phyloP scores from a whole-genome alignment of 2,888 invertebrate genomes.

The Trichogramma evanescens region DNA sequence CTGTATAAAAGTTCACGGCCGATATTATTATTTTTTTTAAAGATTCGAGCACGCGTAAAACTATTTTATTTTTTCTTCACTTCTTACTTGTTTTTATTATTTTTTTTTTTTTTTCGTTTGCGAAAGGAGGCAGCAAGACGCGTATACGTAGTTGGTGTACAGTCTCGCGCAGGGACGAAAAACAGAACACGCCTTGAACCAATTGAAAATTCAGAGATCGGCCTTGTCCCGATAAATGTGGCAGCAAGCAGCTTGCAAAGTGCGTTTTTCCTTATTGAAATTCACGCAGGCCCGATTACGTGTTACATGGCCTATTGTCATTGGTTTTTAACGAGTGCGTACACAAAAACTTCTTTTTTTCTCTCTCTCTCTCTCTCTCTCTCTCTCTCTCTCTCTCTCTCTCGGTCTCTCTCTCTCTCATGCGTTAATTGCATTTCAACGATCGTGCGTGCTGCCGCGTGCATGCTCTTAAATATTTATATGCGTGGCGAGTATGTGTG shows the following conservation, averaged over 20 bases:
- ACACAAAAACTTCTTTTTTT: not conserved
- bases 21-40: too few species aligned
- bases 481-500: too few species aligned
- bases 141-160: too few species aligned
- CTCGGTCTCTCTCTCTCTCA: not conserved
- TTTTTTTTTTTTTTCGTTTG: too few species aligned
- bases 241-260: not conserved
- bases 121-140: too few species aligned
- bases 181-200: constrained; percentile 14
- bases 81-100: too few species aligned
- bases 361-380: not conserved
- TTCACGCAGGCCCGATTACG: not conserved
- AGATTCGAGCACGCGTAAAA: too few species aligned
- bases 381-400: too few species aligned
- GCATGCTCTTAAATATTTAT: not conserved
- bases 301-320: not conserved
- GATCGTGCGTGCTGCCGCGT: not conserved
- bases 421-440: not conserved
- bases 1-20: too few species aligned
- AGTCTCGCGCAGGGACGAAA: constrained; percentile 11
- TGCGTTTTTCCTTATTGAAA: constrained; percentile 2
- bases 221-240: constrained; percentile 18
- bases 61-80: too few species aligned
- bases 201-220: constrained; percentile 11
- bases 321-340: not conserved